Evolutionary conservation across 2,113 vertebrate genomes (phyloP), one percentile per base, ranked within the genome.

Genomic region (Oreochromis aureus): DNA sequence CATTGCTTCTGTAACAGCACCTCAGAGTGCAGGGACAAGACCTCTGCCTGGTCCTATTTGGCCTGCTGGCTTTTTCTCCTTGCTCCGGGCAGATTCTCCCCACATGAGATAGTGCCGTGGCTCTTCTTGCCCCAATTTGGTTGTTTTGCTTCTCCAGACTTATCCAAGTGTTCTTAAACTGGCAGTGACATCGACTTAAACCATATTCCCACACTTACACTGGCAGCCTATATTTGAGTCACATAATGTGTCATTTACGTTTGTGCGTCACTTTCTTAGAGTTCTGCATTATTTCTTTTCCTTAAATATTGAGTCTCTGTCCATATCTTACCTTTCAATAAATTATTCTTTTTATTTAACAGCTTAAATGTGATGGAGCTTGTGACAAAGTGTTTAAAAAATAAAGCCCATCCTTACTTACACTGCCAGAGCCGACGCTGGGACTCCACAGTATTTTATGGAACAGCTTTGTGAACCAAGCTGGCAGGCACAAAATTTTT

Each of bases 41-140:
- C 53, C 80, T 83, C 66, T 83, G 92, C 87, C 84, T 85, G 81
- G 58, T 94, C 87, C 73, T 41, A 55, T 92, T 93, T 88, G 84
- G 82, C 71, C 87, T 84, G 51, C 85, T 86, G 89, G 89, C 88
- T 89, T 24, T 32, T 30, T 32, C 54, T 22, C 55, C 32, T 36
- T 53, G 83, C 90, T 84, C 56, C 2, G 3, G 76, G 92, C 63
- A 54, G 71, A 80, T 34, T 63, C 69, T 82, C 27, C 41, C 15
- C 56, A 86, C 66, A 85, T 4, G 8, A 86, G 56, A 87, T 18
- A 41, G 71, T 34, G 18, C 85, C 1, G 6, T 15, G 30, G 44
- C 76, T 39, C 34, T 36, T 44, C 9, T 83, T 92, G 84, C 58
- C 86, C 85, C 73, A 78, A 24, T 87, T 89, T 63, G 19, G 7